Evolutionary conservation across 2,113 vertebrate genomes (phyloP), one percentile per base, ranked within the genome.

Genomic region (Lipophrys pholis): DNA sequence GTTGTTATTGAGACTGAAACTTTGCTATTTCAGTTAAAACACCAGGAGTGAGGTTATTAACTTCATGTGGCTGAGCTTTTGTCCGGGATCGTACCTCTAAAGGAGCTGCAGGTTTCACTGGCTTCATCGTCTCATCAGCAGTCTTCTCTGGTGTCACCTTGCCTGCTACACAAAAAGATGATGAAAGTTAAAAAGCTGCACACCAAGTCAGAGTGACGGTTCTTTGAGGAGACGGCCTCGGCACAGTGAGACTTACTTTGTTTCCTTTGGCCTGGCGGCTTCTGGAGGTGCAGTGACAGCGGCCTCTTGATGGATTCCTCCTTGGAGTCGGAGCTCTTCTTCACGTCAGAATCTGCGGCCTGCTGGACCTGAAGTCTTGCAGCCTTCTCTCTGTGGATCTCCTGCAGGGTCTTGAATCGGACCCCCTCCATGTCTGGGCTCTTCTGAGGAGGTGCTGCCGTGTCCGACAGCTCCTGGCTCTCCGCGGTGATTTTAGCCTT

Each of bases 321-420:
- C 8, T 76, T 83, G 7, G 64, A 5, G 2, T 40, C 41, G 0
- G 65, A 17, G 17, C 11, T 65, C 57, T 76, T 83, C 8, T 81
- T 74, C 9, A 54, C 68, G 41, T 69, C 67, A 6, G 36, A 11
- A 3, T 81, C 76, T 36, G 1, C 21, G 0, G 70, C 30, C 1
- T 87, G 88, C 0, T 84, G 83, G 59, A 88, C 86, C 85, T 95
- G 96, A 56, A 91, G 70, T 59, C 95, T 82, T 10, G 94, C 92
- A 0, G 97, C 95, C 73, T 98, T 99, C 85, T 99, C 97, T 69
- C 89, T 92, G 53, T 94, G 96, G 77, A 99, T 98, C 76, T 99
- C 97, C 51, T 98, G 96, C 71, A 99, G 43, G 0, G 97, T 99
- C 90, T 99, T 99, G 1, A 99, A 91, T 6, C 73, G 65, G 1